Conservation (phyloP, 2,888 invertebrate genomes). For the Cosmorhoe ocellata region DNA sequence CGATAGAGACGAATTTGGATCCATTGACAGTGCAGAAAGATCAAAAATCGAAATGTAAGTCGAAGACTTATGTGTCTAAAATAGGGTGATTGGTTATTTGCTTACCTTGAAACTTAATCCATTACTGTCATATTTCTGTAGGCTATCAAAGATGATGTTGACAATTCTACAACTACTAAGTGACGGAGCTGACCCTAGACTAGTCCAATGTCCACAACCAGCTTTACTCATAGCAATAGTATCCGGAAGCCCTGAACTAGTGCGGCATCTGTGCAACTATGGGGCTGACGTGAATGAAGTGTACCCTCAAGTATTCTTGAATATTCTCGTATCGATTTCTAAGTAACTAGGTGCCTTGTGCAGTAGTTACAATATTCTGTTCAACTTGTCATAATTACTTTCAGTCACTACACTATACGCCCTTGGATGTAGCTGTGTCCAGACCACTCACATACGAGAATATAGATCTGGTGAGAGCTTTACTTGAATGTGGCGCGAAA, state of each 20-base stretch:
- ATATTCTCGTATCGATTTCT: no score
- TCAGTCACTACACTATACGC: slow-evolving; percentile 53
- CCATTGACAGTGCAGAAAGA: slow-evolving; percentile 42
- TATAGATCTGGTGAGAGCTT: slow-evolving; percentile 48
- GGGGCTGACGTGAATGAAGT: slow-evolving; percentile 65
- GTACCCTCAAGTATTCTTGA: slow-evolving; percentile 46
- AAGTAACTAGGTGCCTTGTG: no score
- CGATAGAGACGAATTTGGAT: slow-evolving; percentile 43
- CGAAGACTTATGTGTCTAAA: background rate
- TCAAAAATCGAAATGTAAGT: slow-evolving; percentile 50
- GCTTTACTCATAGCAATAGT: slow-evolving; percentile 56
- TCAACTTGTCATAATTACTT: slow-evolving; percentile 6
- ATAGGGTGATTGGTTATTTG: no score
- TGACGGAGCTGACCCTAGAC: slow-evolving; percentile 60
- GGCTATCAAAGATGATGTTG: slow-evolving; percentile 51
- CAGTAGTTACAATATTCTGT: no score
- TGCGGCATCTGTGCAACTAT: slow-evolving; percentile 47
- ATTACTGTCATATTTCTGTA: slow-evolving; percentile 33
- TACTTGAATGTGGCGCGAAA: slow-evolving; percentile 59
- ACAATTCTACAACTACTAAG: slow-evolving; percentile 56
- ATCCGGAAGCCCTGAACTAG: slow-evolving; percentile 49
- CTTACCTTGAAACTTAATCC: no score
- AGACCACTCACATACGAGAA: slow-evolving; percentile 49
- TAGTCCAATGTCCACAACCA: slow-evolving; percentile 61
- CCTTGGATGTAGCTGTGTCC: slow-evolving; percentile 61